These are phyloP conservation scores for Sinocyclocheilus maitianheensis DNA, from an alignment of 2,113 vertebrate species.

Conservation along the genomic window DNA sequence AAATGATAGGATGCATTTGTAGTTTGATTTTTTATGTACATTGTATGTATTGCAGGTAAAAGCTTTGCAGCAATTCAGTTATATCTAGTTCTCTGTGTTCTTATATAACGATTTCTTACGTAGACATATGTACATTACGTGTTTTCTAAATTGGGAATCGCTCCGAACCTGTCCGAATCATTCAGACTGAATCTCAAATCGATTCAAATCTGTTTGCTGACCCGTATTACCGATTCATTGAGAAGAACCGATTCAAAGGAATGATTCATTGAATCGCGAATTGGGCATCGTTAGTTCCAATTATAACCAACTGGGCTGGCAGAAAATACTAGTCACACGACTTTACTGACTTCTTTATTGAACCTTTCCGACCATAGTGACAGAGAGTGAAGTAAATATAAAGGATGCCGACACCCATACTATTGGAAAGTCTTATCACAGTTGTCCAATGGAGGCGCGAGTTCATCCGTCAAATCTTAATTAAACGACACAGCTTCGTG, in stretches of 20 bases:
- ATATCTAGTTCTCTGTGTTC: no score
- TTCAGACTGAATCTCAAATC: background rate
- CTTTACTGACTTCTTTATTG: background rate
- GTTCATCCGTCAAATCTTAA: background rate
- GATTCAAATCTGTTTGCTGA: background rate
- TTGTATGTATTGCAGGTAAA: no score
- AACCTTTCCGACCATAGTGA: background rate
- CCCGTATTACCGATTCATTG: background rate
- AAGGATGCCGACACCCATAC: background rate
- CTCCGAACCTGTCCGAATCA: background rate
- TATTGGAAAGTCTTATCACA: background rate
- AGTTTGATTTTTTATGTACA: no score
- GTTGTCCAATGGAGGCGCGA: background rate
- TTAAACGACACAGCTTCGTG: background rate
- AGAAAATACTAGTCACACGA: background rate
- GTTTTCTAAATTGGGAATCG: background rate
- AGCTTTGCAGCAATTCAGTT: no score
- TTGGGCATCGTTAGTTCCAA: background rate
- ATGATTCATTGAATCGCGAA: background rate
- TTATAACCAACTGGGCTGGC: conserved; percentile 3
- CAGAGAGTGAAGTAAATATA: background rate
- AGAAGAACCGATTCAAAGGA: background rate
- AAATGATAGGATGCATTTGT: no score
- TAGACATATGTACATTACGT: no score
- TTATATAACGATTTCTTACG: no score